These are phyloP conservation scores for Argyresthia goedartella DNA, from an alignment of 2,888 invertebrate species.

Conservation along the genomic window DNA sequence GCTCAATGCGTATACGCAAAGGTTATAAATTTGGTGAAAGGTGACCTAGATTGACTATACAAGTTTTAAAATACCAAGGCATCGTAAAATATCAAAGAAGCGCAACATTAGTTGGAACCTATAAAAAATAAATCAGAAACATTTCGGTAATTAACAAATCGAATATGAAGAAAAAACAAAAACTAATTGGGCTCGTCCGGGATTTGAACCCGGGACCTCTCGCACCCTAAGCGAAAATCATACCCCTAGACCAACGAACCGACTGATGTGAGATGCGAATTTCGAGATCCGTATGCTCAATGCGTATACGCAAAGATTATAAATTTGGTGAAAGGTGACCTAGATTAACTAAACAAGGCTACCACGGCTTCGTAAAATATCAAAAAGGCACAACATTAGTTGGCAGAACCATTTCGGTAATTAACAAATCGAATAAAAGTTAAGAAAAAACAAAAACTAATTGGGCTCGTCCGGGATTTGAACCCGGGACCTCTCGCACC, in stretches of 20 bases:
- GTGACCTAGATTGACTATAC: not conserved
- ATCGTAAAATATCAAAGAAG: no score
- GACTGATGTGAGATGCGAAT: no score
- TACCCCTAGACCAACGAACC: conserved; percentile 74
- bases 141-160: not conserved
- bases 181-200: conserved; percentile 63
- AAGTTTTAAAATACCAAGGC: no score
- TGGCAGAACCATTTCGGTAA: not conserved
- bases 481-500: conserved; percentile 74
- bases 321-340: no score
- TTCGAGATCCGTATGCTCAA: no score
- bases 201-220: conserved; percentile 74
- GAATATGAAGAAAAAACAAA: not conserved
- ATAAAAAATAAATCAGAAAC: no score
- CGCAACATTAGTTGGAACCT: no score
- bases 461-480: conserved; percentile 72
- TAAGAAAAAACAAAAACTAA: conserved; percentile 14
- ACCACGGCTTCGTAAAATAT: not conserved
- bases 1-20: not conserved
- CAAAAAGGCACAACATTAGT: not conserved
- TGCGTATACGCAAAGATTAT: no score
- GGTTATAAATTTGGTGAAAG: not conserved
- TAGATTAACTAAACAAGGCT: no score
- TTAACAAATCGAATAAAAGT: not conserved
- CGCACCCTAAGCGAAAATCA: conserved; percentile 73